Evolutionary conservation across 2,797 vertebrate genomes (phyloP).

Genomic region (Onychomys leucogaster): DNA sequence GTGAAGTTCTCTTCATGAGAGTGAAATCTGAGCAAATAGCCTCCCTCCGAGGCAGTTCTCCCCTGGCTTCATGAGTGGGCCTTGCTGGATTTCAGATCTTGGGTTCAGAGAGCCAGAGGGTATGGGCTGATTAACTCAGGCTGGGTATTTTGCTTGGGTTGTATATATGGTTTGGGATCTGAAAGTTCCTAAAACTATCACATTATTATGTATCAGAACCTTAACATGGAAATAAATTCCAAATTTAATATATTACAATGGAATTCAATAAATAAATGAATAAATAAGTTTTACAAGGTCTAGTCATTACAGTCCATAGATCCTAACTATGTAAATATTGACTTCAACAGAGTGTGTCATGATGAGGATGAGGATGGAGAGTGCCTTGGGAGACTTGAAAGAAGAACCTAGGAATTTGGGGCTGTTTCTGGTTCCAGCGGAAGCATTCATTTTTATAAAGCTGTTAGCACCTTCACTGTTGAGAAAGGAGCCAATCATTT

Average conservation of each 20-base stretch:
- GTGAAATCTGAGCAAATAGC: background rate
- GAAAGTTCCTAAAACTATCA: background rate
- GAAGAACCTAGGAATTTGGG: background rate
- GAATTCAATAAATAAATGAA: slow-evolving; percentile 47
- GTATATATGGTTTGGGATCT: background rate
- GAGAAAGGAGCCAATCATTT: slow-evolving; percentile 14
- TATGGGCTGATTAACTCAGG: background rate
- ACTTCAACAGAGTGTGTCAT: background rate
- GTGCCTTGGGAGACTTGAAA: background rate
- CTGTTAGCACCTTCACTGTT: background rate
- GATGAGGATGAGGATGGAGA: background rate
- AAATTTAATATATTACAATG: background rate
- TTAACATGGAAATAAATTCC: background rate
- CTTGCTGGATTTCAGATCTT: background rate
- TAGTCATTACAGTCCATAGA: background rate
- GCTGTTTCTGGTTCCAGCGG: background rate
- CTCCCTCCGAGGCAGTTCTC: background rate
- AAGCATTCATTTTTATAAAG: background rate
- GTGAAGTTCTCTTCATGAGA: background rate
- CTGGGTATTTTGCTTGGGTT: background rate
- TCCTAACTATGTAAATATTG: background rate
- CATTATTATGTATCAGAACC: background rate
- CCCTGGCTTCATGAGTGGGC: background rate
- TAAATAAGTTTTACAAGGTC: background rate
- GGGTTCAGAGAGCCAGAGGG: background rate